Evolutionary conservation across 2,113 vertebrate genomes (phyloP), one percentile per base, ranked within the genome.

Genomic region (Tupaia chinensis): DNA sequence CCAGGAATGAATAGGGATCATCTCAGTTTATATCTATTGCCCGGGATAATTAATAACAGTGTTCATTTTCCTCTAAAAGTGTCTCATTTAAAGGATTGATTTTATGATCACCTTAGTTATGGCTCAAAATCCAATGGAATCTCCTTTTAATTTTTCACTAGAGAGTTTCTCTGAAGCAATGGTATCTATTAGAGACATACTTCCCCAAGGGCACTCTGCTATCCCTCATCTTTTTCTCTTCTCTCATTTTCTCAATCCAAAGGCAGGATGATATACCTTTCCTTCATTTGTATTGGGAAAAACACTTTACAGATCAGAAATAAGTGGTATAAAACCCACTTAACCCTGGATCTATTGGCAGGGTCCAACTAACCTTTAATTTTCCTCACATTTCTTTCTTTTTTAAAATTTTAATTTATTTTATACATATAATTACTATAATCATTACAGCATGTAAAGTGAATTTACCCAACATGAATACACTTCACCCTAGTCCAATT

Each of bases 261-360:
- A 81, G 29, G 7, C 22, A 32, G 12, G 29, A 8, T 61, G 72
- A 20, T 8, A 81, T 14, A 20, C 2, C 76, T 61, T 23, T 25
- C 29, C 15, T 8, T 72, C n/a, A 17, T 80, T 82, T 92, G 44
- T 85, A 8, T 27, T 20, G 5, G 65, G 60, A 88, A n/a, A 76
- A 81, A 90, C 29, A 65, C 3, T 54, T 93, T 32, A 80, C 73
- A 84, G 29, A 60, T 87, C 6, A 58, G n/a, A 93, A 95, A 70
- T 7, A 87, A 27, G 16, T 54, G 10, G 56, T 68, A 53, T 4
- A 73, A 69, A 76, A 73, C 79, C 22, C 16, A 63, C 12, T 7
- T 17, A 0, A 14, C 8, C 14, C 29, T 32, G 10, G 44, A 72
- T 77, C 44, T 80, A 68, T 17, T 66, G 69, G 4, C 34, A 27